Conservation (phyloP, 2,888 invertebrate genomes). For the Eristalinus sepulchralis region DNA sequence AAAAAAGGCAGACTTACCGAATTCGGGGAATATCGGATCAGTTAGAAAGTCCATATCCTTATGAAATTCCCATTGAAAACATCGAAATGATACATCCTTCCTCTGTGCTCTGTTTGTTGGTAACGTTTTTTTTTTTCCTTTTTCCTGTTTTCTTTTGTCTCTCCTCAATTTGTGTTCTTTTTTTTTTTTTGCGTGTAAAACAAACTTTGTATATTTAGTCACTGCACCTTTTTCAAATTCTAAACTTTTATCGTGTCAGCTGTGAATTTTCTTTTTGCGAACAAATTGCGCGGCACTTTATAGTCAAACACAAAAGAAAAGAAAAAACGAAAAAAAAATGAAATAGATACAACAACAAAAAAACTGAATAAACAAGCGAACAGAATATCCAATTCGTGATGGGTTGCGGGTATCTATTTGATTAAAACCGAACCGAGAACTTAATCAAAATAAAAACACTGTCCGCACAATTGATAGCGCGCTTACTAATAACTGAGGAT, state of each 20-base stretch:
- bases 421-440: conserved; percentile 6
- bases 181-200: not conserved
- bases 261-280: not conserved
- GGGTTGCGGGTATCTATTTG: not conserved
- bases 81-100: conserved; percentile 54
- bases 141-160: not conserved
- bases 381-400: not conserved
- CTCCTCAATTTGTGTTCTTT: not conserved
- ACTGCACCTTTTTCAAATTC: not conserved
- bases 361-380: not conserved
- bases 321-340: not conserved
- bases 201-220: not conserved
- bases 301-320: not conserved
- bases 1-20: conserved; percentile 80
- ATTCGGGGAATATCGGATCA: conserved; percentile 79
- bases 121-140: too few relatives aligned
- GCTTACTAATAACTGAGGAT: conserved; percentile 6
- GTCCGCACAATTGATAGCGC: conserved; percentile 16
- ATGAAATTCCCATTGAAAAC: conserved; percentile 66
- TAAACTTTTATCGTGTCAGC: not conserved
- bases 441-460: conserved; percentile 11
- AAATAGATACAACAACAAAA: not conserved
- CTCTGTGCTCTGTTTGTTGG: not conserved
- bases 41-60: conserved; percentile 80
- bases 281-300: not conserved